Conservation (phyloP, 2,113 vertebrate genomes). For the Tragelaphus imberbis region DNA sequence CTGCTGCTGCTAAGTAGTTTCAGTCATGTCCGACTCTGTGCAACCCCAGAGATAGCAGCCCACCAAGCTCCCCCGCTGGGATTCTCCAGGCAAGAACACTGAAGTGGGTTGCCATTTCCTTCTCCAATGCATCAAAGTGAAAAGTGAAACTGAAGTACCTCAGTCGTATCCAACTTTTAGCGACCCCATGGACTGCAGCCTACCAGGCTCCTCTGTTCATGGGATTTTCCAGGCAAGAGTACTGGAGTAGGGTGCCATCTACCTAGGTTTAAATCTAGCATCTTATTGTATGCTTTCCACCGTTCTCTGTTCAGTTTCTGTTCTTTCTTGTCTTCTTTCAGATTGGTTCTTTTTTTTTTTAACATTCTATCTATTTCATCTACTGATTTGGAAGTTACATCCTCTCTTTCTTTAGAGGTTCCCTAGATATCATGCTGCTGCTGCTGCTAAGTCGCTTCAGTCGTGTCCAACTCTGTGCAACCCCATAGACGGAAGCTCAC, state of each 20-base stretch:
- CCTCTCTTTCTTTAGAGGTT: background rate
- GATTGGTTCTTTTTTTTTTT: background rate
- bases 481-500: too few relatives aligned
- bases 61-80: too few relatives aligned
- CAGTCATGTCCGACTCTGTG: too few relatives aligned
- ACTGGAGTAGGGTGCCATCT: background rate
- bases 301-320: background rate
- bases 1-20: background rate
- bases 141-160: too few relatives aligned
- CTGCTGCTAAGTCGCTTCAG: too few relatives aligned
- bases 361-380: background rate
- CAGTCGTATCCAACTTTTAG: too few relatives aligned
- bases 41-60: too few relatives aligned
- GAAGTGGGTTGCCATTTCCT: too few relatives aligned
- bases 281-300: background rate
- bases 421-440: background rate
- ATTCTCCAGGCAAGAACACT: too few relatives aligned
- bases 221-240: background rate
- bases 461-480: too few relatives aligned
- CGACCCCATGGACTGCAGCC: background rate
- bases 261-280: background rate
- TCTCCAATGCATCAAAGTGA: too few relatives aligned
- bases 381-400: background rate
- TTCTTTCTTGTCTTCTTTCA: conserved; percentile 2
- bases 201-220: background rate